A percentile compares a stretch with the other conserved stretches of the same genome.
These are phyloP conservation scores for Holothuria glaberrima DNA, from an alignment of 35 echinoderm and acorn worm genomes.

Conservation along the genomic window DNA sequence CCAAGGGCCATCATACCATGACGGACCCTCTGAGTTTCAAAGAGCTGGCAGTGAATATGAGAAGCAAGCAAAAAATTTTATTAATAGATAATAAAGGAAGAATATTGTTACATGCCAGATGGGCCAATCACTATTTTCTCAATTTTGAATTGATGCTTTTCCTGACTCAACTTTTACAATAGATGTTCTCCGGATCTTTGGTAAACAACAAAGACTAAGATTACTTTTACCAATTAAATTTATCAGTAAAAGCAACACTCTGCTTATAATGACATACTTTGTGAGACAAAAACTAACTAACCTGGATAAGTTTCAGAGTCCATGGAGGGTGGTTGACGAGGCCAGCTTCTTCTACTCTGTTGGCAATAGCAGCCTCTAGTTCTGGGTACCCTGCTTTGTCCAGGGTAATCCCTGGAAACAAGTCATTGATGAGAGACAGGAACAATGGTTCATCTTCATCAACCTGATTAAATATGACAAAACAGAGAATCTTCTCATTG, in stretches of 20 bases:
- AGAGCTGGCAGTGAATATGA: constrained; percentile 79
- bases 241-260: too few relatives aligned
- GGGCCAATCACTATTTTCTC: too few relatives aligned
- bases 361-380: constrained; percentile 80
- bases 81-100: too few relatives aligned
- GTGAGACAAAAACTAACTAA: too few relatives aligned
- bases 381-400: constrained; percentile 99
- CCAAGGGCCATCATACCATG: constrained; percentile 97
- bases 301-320: constrained; percentile 97
- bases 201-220: too few relatives aligned
- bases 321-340: constrained; percentile 94
- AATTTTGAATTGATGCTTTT: too few relatives aligned
- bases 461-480: constrained; percentile 57
- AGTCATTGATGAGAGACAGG: constrained; percentile 98
- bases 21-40: constrained; percentile 96
- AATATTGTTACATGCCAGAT: too few relatives aligned
- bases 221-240: too few relatives aligned
- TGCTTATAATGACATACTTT: too few relatives aligned
- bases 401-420: constrained; percentile 97
- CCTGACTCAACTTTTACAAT: too few relatives aligned
- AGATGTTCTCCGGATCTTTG: too few relatives aligned
- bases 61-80: not conserved
- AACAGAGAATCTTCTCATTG: too few relatives aligned
- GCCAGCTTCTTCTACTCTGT: constrained; percentile 90
- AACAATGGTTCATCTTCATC: constrained; percentile 99